These are phyloP conservation scores for Ochotona princeps DNA, from an alignment of 2,113 vertebrate species.

Conservation along the genomic window DNA sequence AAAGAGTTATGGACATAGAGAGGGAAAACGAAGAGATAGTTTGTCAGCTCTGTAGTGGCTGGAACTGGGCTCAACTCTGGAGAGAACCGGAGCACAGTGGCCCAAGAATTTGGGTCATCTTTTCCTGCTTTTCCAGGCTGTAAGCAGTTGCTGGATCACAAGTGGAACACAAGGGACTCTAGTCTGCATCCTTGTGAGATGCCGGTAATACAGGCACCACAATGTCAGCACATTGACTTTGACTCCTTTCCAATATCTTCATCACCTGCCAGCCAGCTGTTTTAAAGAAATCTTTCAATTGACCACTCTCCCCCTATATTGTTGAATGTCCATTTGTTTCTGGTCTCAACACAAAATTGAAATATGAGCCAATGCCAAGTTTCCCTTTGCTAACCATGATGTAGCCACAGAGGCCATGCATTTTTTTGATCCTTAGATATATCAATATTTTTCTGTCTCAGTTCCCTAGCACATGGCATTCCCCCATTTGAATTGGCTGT, in stretches of 20 bases:
- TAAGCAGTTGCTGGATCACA: no score
- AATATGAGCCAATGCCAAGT: not conserved
- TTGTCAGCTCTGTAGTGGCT: no score
- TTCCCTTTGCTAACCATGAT: not conserved
- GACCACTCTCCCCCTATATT: not conserved
- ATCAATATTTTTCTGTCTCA: not conserved
- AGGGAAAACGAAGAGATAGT: no score
- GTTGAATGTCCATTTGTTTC: not conserved
- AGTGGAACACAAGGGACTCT: no score
- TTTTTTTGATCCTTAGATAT: not conserved
- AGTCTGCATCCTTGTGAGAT: no score
- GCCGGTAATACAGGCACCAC: no score
- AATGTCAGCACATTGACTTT: not conserved
- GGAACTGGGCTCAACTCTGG: no score
- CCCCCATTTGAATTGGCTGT: not conserved
- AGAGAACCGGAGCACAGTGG: no score
- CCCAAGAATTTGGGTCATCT: no score
- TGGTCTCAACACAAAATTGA: not conserved
- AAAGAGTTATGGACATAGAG: no score
- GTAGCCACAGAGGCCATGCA: not conserved
- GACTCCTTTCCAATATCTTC: not conserved
- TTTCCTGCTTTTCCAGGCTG: no score
- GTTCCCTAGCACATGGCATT: not conserved
- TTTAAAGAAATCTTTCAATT: not conserved
- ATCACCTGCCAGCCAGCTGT: not conserved